These are phyloP conservation scores for Amiota communis DNA, from an alignment of 2,888 invertebrate genomes.

Conservation along the genomic window DNA sequence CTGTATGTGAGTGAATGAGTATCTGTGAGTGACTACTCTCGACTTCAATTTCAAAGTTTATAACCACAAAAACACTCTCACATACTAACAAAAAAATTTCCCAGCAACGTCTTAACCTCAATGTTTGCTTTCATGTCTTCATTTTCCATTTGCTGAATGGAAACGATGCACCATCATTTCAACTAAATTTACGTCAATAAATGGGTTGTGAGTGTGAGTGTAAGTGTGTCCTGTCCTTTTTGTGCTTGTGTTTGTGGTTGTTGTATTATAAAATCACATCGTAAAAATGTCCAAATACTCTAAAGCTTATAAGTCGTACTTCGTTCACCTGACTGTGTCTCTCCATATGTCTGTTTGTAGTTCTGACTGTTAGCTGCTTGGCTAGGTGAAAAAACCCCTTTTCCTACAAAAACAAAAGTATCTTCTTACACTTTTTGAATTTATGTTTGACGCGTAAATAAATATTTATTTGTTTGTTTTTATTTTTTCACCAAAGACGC, in stretches of 20 bases:
- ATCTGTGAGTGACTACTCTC: constrained; percentile 19
- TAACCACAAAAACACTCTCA: constrained; percentile 51
- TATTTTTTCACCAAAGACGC: constrained; percentile 8
- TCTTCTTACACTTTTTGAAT: constrained; percentile 48
- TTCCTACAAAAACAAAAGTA: neutral
- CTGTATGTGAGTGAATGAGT: constrained; percentile 26
- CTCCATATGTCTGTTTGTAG: neutral
- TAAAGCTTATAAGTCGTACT: constrained; percentile 68
- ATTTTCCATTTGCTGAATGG: constrained; percentile 54
- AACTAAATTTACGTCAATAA: constrained; percentile 15
- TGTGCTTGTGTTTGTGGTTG: constrained; percentile 47
- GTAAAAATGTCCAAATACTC: constrained; percentile 70
- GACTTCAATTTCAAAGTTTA: constrained; percentile 64
- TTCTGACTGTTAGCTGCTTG: constrained; percentile 13
- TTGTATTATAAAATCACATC: constrained; percentile 69
- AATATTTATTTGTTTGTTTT: constrained; percentile 60
- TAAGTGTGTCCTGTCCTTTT: constrained; percentile 47
- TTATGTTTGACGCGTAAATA: constrained; percentile 67
- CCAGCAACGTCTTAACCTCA: neutral
- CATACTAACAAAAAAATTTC: constrained; percentile 38
- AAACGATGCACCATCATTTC: constrained; percentile 28
- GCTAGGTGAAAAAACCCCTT: neutral
- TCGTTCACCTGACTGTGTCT: constrained; percentile 42
- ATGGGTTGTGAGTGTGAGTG: constrained; percentile 34
- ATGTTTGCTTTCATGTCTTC: constrained; percentile 1